phyloP scores from a whole-genome alignment of 2,113 vertebrate species.

The Antennarius striatus region DNA sequence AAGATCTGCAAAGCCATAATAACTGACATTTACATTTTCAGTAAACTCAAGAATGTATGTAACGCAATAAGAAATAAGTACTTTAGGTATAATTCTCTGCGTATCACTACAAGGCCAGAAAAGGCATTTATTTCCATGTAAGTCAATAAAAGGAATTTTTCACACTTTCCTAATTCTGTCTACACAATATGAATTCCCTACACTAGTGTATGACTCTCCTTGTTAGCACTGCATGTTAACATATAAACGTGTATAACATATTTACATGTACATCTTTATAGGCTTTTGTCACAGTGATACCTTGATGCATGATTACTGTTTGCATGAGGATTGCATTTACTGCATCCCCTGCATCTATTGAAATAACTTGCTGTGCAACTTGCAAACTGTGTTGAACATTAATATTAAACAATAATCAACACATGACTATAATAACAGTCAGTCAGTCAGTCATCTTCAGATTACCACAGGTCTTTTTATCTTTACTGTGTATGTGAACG shows the following conservation, averaged over 20 bases:
- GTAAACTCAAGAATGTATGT: constrained; percentile 9
- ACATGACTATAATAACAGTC: constrained; percentile 18
- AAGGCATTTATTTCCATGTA: neutral
- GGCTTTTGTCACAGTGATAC: neutral
- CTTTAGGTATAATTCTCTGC: neutral
- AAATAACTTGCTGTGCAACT: constrained; percentile 22
- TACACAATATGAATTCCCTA: neutral
- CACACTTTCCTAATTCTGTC: neutral
- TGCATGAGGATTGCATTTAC: constrained; percentile 25
- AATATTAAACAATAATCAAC: constrained; percentile 28
- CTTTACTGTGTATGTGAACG: neutral
- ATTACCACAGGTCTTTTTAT: no score
- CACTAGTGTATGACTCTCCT: neutral
- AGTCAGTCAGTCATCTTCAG: no score
- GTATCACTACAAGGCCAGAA: constrained; percentile 1
- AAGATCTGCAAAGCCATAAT: neutral
- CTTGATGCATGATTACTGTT: constrained; percentile 5
- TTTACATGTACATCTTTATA: neutral
- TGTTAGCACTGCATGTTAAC: neutral
- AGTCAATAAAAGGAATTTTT: no score
- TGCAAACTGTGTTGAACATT: constrained; percentile 15
- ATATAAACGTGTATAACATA: neutral
- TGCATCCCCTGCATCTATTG: constrained; percentile 34
- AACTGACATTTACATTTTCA: constrained; percentile 21
- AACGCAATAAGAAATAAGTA: neutral